These are phyloP conservation scores for Talpa occidentalis DNA, from an alignment of 2,113 vertebrate species.

Conservation along the genomic window DNA sequence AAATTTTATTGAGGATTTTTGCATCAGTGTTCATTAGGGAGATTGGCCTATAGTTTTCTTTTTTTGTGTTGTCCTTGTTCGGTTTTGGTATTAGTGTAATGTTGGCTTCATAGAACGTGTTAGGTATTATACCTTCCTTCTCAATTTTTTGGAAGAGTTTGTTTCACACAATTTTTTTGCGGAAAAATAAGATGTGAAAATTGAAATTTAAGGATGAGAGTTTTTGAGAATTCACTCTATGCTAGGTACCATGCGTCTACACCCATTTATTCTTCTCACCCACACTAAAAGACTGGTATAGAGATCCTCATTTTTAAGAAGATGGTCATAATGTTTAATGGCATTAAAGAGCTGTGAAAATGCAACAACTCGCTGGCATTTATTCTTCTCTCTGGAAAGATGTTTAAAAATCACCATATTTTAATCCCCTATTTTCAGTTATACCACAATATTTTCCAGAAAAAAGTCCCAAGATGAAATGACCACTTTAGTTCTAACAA, in stretches of 20 bases:
- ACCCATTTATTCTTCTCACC: not conserved
- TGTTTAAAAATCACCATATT: not conserved
- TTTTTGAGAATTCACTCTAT: not conserved
- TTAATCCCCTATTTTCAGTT: not conserved
- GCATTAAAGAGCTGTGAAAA: not conserved
- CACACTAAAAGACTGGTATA: not conserved
- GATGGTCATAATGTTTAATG: not conserved
- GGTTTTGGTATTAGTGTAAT: too few species aligned
- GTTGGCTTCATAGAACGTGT: too few species aligned
- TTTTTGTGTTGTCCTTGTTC: too few species aligned
- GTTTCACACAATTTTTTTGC: too few species aligned
- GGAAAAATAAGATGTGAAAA: not conserved
- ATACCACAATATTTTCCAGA: not conserved
- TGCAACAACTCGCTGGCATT: not conserved
- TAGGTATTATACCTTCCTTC: too few species aligned
- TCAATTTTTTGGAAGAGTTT: too few species aligned
- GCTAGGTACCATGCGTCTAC: not conserved
- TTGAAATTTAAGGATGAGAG: not conserved
- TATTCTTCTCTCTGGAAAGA: not conserved
- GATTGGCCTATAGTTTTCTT: too few species aligned
- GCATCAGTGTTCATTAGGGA: too few species aligned
- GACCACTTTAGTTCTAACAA: not conserved
- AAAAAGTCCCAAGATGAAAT: not conserved
- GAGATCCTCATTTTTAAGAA: not conserved
- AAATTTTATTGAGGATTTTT: too few species aligned